Evolutionary conservation across 92 coral and sea anemone species (phyloP), one percentile per base, ranked within the genome.

Genomic region (Paragorgia papillata): DNA sequence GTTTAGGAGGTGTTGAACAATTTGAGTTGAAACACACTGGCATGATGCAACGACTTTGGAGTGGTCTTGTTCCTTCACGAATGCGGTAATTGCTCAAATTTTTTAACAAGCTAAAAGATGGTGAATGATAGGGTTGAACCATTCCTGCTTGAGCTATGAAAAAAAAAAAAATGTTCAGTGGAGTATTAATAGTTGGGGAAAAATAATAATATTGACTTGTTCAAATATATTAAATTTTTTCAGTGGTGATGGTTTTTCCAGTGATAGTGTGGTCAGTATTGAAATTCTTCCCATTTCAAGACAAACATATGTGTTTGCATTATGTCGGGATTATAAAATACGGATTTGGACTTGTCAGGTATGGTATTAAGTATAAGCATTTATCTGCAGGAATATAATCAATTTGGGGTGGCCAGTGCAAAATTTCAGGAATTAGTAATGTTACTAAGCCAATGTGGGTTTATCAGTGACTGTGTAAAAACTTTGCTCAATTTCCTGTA

Each of bases 311-410:
- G 84, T 94, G 39, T 90, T 94, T 77, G 83, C 94, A 4, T 83
- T 94, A 60, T 94, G 98, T 57, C 66, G 91, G 27, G 98, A 94
- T 65, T 92, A 88, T 58, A 94, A 94, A 69, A 80, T 94, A 5
- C 85, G 98, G 66, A 84, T 94, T 43, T 94, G 98, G 98, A 91
- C 94, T n/a, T 94, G 96, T 79, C 96, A 93, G 97, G 97, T 92
- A 43, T n/a, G 49, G 57, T 17, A 15, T 5, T 29, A 28, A 43
- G 4, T 37, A 4, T 4, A 37, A 37, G 6, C 10, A 37, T 37
- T 37, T 4, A 37, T 37, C 10, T 37, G 10, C n/a, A n/a, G n/a
- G n/a, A n/a, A n/a, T n/a, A n/a, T n/a, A n/a, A n/a, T n/a, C n/a
- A n/a, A n/a, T n/a, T n/a, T n/a, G n/a, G n/a, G n/a, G n/a, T n/a